These are phyloP conservation scores for Cantharis rufa DNA, from an alignment of 2,888 invertebrate genomes.

Conservation along the genomic window DNA sequence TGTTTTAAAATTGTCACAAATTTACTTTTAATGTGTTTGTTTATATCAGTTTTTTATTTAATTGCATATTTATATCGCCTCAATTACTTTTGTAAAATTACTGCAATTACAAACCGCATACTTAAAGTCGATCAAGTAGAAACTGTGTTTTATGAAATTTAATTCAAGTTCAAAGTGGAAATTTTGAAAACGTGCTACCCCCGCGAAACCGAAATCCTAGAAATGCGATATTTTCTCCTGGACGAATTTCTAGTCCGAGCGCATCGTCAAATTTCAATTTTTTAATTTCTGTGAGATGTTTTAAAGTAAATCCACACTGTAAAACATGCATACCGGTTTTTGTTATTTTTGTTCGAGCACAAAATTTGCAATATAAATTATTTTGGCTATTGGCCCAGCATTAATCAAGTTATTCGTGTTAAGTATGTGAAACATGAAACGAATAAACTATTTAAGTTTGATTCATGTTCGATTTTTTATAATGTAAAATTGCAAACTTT, in stretches of 20 bases:
- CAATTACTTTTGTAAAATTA: not conserved
- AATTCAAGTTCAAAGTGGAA: not conserved
- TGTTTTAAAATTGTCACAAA: not conserved
- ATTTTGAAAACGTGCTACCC: not conserved
- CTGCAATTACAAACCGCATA: not conserved
- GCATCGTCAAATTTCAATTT: not conserved
- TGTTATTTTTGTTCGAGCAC: not conserved
- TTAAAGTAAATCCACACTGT: not conserved
- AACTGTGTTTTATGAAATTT: too few relatives aligned
- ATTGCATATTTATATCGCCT: not conserved
- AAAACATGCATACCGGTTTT: not conserved
- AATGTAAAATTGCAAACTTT: not conserved
- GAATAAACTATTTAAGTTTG: not conserved
- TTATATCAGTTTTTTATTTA: not conserved
- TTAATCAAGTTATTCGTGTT: not conserved
- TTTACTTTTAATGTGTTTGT: not conserved
- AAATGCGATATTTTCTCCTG: constrained; percentile 8
- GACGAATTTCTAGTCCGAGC: constrained; percentile 11
- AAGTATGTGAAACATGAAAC: not conserved
- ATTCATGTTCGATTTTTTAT: not conserved
- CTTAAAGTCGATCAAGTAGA: not conserved
- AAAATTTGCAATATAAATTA: not conserved
- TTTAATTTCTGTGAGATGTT: not conserved
- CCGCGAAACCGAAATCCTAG: not conserved
- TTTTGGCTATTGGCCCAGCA: not conserved